phyloP scores from a whole-genome alignment of 2,113 vertebrate genomes.

The Mustela lutreola region DNA sequence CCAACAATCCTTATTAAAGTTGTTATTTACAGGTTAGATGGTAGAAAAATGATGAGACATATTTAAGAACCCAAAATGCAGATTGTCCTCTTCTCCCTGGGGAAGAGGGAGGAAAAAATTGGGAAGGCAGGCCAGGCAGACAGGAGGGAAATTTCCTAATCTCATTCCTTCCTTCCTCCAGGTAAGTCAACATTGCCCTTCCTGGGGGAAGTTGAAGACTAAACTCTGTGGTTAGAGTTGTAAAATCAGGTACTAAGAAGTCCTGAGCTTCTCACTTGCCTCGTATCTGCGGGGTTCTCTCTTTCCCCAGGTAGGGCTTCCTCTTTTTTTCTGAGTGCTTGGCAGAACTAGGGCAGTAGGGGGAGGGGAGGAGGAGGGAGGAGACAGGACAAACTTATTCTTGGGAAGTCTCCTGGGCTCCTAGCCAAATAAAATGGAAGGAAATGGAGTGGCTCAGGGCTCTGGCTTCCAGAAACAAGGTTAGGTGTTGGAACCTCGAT shows the following conservation, averaged over 20 bases:
- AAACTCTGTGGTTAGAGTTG: not conserved
- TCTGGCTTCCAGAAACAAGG: not conserved
- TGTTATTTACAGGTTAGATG: slow-evolving; percentile 79
- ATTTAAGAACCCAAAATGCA: slow-evolving; percentile 65
- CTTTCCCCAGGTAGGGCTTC: not conserved
- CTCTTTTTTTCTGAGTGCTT: not conserved
- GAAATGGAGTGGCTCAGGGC: not conserved
- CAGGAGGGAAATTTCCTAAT: not conserved
- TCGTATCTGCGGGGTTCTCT: not conserved
- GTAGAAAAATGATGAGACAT: slow-evolving; percentile 68
- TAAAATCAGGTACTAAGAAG: not conserved
- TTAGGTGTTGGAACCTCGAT: not conserved
- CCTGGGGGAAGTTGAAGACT: not conserved
- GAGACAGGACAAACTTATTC: not conserved
- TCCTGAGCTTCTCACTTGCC: not conserved
- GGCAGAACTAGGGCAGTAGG: not conserved
- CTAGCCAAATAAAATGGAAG: not conserved
- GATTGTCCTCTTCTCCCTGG: slow-evolving; percentile 29
- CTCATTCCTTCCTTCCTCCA: not conserved
- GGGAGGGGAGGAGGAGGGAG: not conserved
- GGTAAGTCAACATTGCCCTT: not conserved
- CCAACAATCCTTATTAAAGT: slow-evolving; percentile 69
- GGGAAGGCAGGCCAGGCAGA: not conserved
- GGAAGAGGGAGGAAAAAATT: not conserved
- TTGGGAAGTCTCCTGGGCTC: not conserved